Percentiles rank a stretch among this genome's conserved stretches.
Conservation (phyloP, 2,797 vertebrate genomes). For the Oreochromis mossambicus region DNA sequence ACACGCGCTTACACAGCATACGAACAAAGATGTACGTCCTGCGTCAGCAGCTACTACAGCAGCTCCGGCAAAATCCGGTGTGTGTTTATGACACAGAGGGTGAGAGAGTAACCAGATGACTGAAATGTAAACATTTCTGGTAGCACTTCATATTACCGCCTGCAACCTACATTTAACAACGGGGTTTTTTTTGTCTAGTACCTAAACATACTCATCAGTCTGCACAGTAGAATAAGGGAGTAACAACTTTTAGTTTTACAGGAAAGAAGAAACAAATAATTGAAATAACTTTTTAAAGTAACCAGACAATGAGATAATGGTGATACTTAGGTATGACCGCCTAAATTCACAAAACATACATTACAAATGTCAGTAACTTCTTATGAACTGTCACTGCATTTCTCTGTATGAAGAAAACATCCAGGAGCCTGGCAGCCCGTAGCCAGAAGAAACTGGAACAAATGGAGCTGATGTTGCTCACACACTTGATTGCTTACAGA, state of each 20-base stretch:
- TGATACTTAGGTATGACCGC: background rate
- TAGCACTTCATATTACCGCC: background rate
- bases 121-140: background rate
- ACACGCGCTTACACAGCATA: constrained; percentile 58
- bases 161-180: background rate
- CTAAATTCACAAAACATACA: background rate
- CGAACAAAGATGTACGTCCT: constrained; percentile 69
- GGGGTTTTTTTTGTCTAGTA: fast-evolving
- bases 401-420: constrained; percentile 17
- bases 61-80: constrained; percentile 63
- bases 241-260: background rate
- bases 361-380: background rate
- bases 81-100: background rate
- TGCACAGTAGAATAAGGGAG: background rate
- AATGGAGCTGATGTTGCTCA: constrained; percentile 70
- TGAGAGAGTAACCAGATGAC: background rate
- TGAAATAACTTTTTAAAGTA: background rate
- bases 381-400: background rate
- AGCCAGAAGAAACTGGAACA: constrained; percentile 73
- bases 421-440: constrained; percentile 27
- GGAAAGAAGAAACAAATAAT: background rate
- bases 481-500: constrained; percentile 50
- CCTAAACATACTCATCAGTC: background rate
- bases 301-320: background rate
- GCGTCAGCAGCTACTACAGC: constrained; percentile 60